Percentiles rank a stretch among this genome's conserved stretches.
phyloP scores from a whole-genome alignment of 2,888 invertebrate species.

The Lamellibrachia columna region DNA sequence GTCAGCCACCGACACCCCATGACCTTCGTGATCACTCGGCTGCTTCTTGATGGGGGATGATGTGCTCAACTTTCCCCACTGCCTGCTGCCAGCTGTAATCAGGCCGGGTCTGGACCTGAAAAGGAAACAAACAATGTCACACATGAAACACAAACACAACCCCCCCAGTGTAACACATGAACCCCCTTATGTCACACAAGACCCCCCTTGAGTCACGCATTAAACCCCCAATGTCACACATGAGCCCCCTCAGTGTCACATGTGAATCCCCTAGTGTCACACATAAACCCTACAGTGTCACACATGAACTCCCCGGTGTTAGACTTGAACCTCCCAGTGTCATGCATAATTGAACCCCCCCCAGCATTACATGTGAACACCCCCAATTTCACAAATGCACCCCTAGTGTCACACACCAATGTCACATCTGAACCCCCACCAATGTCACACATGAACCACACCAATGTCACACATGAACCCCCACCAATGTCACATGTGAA shows the following conservation, averaged over 20 bases:
- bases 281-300: background rate
- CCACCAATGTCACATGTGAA: background rate
- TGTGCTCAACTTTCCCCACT: background rate
- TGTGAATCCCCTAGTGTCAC: too few species aligned
- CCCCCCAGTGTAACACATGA: too few species aligned
- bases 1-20: conserved; percentile 62
- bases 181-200: too few species aligned
- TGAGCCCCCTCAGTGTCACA: too few species aligned
- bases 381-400: background rate
- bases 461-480: background rate
- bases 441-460: background rate
- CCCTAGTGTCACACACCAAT: background rate
- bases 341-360: background rate
- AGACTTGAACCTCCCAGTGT: background rate
- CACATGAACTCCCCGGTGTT: background rate
- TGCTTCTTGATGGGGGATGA: background rate
- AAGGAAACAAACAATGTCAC: background rate
- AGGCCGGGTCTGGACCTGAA: background rate
- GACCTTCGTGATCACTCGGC: conserved; percentile 28
- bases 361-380: background rate
- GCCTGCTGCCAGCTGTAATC: background rate
- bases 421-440: background rate
- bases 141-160: too few species aligned
- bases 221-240: too few species aligned
- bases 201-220: too few species aligned